Base-by-base conservation (phyloP, 2,888 invertebrate genomes). In the Cybosia mesomella region DNA sequence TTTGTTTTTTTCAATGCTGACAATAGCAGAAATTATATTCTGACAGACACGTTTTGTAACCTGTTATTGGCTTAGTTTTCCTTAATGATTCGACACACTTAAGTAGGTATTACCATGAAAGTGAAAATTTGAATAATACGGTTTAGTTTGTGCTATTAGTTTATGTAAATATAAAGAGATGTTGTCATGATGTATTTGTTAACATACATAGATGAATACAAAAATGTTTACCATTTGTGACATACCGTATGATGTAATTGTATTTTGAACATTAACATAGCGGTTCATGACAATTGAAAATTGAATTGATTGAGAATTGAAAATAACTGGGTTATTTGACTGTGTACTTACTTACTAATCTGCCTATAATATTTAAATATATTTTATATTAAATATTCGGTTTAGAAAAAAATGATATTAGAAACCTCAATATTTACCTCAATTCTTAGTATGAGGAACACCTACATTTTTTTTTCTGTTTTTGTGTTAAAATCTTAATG, bases 1-100 rank as follows among this genome's bases (percentile, higher is more conserved):
- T 78, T 76, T 74, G 67, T 78, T 76, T 73, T 76, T 72, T 72
- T 61, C n/a, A 73, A 76, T 72, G 64, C 70, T 65, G 32, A 59
- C 72, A 69, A 76, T 66, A 67, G 69, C 64, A 67, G 34, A 74
- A 68, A 79, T 78, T 78, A 72, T 79, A 70, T 64, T 73, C 69
- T 59, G 64, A 76, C 72, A 43, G 61, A 21, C 66, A 36, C 9
- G 55, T 64, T 63, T 78, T 71, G 79, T 78, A 70, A 73, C 60
- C 60, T 58, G 13, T 60, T 28, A 43, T 24, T 24, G 36, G 66
- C 65, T 67, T 67, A 57, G 58, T 36, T 70, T 72, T 66, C 64
- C 68, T 67, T 58, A 73, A 75, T 75, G 68, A 60, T 24, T 39
- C 22, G 22, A 39, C 10, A 58, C 15, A 13, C 18, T 7, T 65